Base-by-base conservation (phyloP, 1,140 invertebrate genomes). In the Aphis gossypii region DNA sequence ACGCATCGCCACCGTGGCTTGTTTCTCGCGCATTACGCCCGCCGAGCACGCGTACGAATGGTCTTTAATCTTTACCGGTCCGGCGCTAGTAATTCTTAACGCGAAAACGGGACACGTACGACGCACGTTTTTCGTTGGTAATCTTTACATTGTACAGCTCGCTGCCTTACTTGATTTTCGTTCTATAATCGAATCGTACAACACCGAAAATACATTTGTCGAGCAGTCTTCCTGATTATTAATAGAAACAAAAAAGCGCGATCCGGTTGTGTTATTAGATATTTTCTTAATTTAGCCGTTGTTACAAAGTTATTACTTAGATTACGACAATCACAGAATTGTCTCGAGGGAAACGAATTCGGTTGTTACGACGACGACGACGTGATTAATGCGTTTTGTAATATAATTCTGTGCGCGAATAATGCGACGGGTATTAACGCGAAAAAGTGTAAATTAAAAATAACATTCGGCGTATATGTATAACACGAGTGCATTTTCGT, bases 361-460 rank as follows among this genome's bases (percentile, higher is more conserved):
- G 83, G 83, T 11, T 5, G 8, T 23, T 35, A 35, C 35, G 83
- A 84, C 83, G 83, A 41, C 7, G 41, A 41, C 3, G 38, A 48
- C 14, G 25, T 35, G 82, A 83, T 41, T 41, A 83, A 41, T 25
- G 83, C 9, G 11, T 30, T 46, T 44, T 25, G 11, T 41, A 25
- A 86, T 25, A 86, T 44, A 44, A 44, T 86, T 86, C 11, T n/a
- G 21, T 18, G 44, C 84, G 11, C 25, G 46, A 86, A 86, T 46
- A 23, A 46, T 18, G 44, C 44, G 30, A 46, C 25, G 23, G 23
- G 30, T 25, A 30, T 86, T 48, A 51, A 51, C 30, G 46, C 20
- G 46, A 51, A 87, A 87, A 35, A 20, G 48, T 30, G n/a, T 54
- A 54, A 89, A 89, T 89, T 89, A 89, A 89, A 89, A 89, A 54